Evolutionary conservation across 2,113 vertebrate species (phyloP).

Genomic region (Apistogramma diplotaenia): DNA sequence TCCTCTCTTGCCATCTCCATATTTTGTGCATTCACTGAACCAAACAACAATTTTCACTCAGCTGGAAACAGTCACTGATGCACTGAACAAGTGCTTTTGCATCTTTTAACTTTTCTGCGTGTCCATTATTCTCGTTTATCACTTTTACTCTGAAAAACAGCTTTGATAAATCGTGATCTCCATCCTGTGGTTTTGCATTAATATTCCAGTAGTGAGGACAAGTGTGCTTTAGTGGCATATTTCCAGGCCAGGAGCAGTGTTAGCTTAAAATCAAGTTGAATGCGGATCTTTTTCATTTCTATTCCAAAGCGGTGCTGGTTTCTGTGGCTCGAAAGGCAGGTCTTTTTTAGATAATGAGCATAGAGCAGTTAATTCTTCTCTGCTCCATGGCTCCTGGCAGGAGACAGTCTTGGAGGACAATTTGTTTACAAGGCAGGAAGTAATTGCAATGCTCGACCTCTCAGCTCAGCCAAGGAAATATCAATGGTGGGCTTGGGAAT

Average conservation of each 20-base stretch:
- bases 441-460: conserved; percentile 58
- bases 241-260: background rate
- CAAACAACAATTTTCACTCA: background rate
- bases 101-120: background rate
- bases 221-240: background rate
- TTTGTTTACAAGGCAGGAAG: conserved; percentile 67
- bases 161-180: background rate
- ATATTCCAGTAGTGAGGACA: conserved; percentile 1
- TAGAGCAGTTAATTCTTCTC: conserved; percentile 46
- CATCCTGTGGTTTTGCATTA: background rate
- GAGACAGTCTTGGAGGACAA: conserved; percentile 60
- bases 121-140: background rate
- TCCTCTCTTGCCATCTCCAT: background rate
- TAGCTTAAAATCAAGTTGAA: conserved; percentile 1
- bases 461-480: conserved; percentile 50
- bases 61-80: background rate
- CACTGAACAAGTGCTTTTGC: background rate
- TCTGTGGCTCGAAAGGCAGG: background rate
- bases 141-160: background rate
- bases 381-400: conserved; percentile 44
- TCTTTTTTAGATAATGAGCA: conserved; percentile 53
- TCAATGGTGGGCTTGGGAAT: conserved; percentile 43
- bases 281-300: conserved; percentile 12
- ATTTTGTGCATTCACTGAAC: background rate
- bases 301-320: conserved; percentile 5